Evolutionary conservation across 2,888 invertebrate genomes (phyloP).

Genomic region (Hydrotaea diabolus): DNA sequence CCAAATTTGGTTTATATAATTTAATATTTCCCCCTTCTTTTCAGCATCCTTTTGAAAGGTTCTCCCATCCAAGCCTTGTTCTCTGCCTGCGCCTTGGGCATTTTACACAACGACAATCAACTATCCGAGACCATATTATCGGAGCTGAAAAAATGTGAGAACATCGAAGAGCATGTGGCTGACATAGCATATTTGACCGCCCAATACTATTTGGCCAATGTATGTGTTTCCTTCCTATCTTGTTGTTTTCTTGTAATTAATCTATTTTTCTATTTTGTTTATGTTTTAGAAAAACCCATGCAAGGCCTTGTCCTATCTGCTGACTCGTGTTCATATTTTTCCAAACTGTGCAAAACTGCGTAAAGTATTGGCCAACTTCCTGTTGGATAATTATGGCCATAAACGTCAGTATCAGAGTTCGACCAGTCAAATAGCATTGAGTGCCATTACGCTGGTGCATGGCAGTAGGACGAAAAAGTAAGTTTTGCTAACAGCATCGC

Average conservation of each 20-base stretch:
- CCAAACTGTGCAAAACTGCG: conserved; percentile 76
- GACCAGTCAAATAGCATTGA: conserved; percentile 77
- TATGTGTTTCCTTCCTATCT: conserved; percentile 68
- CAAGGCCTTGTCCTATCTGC: conserved; percentile 75
- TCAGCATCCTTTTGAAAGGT: conserved; percentile 78
- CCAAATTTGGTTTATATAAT: too few relatives aligned
- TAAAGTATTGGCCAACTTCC: conserved; percentile 76
- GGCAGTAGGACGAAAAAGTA: conserved; percentile 71
- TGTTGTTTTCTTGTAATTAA: too few relatives aligned
- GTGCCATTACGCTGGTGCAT: conserved; percentile 75
- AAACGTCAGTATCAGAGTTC: conserved; percentile 71
- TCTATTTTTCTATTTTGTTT: conserved; percentile 16
- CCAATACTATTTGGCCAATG: conserved; percentile 83
- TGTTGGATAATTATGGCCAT: conserved; percentile 76
- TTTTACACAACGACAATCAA: conserved; percentile 87
- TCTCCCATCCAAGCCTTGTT: conserved; percentile 89
- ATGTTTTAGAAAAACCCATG: conserved; percentile 73
- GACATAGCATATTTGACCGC: conserved; percentile 86
- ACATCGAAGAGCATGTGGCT: conserved; percentile 83
- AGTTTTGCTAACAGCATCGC: conserved; percentile 30
- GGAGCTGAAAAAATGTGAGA: conserved; percentile 85
- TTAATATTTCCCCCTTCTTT: conserved; percentile 44
- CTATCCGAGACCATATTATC: conserved; percentile 87
- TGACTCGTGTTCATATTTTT: conserved; percentile 77
- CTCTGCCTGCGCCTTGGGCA: conserved; percentile 90